Percentiles rank a stretch among this genome's conserved stretches.
phyloP scores from a whole-genome alignment of 2,113 vertebrate species.

The Grammomys surdaster region DNA sequence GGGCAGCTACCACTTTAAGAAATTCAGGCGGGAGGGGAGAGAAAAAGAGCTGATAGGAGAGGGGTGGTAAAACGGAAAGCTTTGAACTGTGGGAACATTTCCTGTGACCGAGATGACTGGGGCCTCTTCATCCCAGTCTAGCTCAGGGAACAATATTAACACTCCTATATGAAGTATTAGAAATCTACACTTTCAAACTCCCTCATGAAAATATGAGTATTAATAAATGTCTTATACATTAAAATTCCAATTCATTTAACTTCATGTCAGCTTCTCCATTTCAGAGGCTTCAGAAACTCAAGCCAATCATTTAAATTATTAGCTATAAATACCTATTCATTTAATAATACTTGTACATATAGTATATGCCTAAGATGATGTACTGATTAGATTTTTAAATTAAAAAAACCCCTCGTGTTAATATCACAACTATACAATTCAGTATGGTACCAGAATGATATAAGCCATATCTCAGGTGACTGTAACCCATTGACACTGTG shows the following conservation, averaged over 20 bases:
- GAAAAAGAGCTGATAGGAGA: neutral
- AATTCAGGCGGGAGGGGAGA: neutral
- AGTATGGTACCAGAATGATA: neutral
- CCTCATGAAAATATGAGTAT: neutral
- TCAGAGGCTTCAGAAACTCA: slow-evolving; percentile 27
- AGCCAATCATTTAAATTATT: neutral
- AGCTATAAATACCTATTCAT: neutral
- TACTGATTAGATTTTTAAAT: neutral
- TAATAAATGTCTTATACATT: slow-evolving; percentile 5
- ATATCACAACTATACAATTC: neutral
- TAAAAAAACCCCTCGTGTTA: neutral
- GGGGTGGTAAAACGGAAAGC: neutral
- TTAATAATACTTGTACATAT: neutral
- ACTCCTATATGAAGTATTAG: slow-evolving; percentile 20
- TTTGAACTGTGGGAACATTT: neutral
- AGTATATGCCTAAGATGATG: neutral
- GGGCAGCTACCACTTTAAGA: neutral
- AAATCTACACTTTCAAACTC: slow-evolving; percentile 39
- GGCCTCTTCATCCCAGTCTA: neutral
- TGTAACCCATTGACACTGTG: neutral
- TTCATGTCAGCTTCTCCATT: neutral
- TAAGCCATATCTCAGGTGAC: neutral
- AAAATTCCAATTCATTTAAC: slow-evolving; percentile 39
- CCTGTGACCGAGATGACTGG: neutral
- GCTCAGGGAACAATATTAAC: neutral